Base-by-base conservation (phyloP, 2,888 invertebrate genomes). In the Drosophila borborema region DNA sequence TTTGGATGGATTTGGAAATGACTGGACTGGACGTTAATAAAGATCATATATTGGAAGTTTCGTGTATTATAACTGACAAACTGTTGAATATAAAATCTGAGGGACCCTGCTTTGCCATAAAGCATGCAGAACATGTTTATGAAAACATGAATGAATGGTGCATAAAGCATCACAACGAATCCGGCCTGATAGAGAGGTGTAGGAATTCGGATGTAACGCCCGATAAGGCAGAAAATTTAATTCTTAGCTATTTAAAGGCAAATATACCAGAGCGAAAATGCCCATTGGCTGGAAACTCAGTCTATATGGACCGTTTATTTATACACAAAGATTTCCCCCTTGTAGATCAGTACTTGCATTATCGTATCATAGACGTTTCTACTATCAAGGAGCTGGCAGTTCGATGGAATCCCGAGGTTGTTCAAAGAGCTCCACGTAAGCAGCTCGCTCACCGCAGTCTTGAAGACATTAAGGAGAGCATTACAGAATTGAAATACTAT, bases 351-450 rank as follows among this genome's bases (percentile, higher is more conserved):
- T 97, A 98, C 91, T 93, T 99, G 77, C 98, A 99, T 92, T 98
- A 99, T 92, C 95, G 99, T 84, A 96, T 98, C 51, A 95, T 99
- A 74, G 99, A 99, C 94, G 98, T 99, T 3, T 97, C 97, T 41
- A 95, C 97, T 0, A 93, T 99, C 20, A 99, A 98, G 92, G 98
- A 99, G 93, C 92, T 99, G 61, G 95, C 94, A 14, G 95, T 94
- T 77, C 93, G 97, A 18, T 99, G 99, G 98, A 95, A 96, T 92
- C 95, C 95, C 3, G 93, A 94, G 20, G 91, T 95, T 12, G 95
- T 93, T 81, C 92, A 94, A 16, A 90, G 87, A n/a, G 93, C 94
- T 59, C 96, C 97, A 0, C 91, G 91, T 54, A 97, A 97, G 89
- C 93, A 91, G 56, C 94, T 95, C n/a, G 85, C 92, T 0, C 98